Base-by-base conservation (phyloP, 1,140 invertebrate genomes). In the Drosophila biarmipes region DNA sequence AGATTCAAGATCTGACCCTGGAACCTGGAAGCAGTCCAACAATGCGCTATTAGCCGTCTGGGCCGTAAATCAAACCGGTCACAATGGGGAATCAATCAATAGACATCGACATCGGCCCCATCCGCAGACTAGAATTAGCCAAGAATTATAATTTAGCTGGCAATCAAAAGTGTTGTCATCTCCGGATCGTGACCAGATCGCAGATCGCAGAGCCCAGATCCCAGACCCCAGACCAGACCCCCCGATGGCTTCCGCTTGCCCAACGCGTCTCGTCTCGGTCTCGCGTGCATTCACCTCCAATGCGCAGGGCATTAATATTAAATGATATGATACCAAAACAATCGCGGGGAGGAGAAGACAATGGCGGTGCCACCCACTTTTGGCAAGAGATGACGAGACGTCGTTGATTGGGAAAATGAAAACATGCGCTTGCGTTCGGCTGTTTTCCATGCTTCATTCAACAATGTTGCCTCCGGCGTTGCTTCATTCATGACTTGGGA, bases 251-350 rank as follows among this genome's bases (percentile, higher is more conserved):
- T 85, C 78, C 82, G 82, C 82, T 85, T 80, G 73, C 77, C 55
- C 45, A 76, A 76, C 54, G 49, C 63, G 19, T 43, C 55, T 53
- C 61, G 73, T 77, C 77, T 80, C 6, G 7, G 7, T 10, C 29
- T 58, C 63, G 75, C 81, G 81, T 81, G 78, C 81, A 75, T 87
- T 86, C 76, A 86, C 81, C 81, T 52, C 68, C 56, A 52, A 52
- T 58, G 34, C 42, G 42, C 42, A 66, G 76, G 31, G 69, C 58
- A 79, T 85, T 62, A 84, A 67, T 64, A 72, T 68, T 76, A 66
- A 80, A 66, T 59, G 59, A 45, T 56, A 27, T 64, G 55, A 45
- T 61, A 35, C 58, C 45, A 63, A 64, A 64, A 64, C 53, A 68
- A 72, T 48, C 40, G 34, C 53, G 74, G 40, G 43, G 31, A 57